Conservation (phyloP, 2,888 invertebrate species). For the Synergus umbraculus region DNA sequence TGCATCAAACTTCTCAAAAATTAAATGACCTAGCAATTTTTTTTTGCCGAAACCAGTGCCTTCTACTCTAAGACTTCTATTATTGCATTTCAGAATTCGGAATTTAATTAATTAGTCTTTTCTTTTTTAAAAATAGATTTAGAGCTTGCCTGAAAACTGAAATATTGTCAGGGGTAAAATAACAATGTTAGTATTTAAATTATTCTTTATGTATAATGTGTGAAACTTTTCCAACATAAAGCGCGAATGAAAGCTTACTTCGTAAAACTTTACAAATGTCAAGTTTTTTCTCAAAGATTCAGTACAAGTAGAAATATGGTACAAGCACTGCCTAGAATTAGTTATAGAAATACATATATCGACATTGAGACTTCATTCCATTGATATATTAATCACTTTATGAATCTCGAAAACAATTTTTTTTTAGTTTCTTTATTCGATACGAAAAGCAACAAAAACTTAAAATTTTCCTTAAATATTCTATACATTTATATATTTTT, state of each 20-base stretch:
- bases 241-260: neutral
- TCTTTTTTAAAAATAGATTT: neutral
- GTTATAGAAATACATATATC: neutral
- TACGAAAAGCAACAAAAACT: neutral
- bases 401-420: neutral
- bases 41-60: neutral
- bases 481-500: neutral
- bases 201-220: neutral
- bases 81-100: neutral
- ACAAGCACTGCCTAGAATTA: conserved; percentile 22
- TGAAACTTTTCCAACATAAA: neutral
- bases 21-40: neutral
- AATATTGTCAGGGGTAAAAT: neutral
- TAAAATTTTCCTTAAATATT: neutral
- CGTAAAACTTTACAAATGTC: neutral
- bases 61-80: neutral
- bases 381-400: neutral
- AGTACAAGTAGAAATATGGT: conserved; percentile 30
- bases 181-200: neutral
- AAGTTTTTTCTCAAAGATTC: conserved; percentile 19
- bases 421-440: neutral
- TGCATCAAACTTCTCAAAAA: neutral
- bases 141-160: neutral
- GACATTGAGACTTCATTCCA: neutral
- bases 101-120: neutral